phyloP scores from a whole-genome alignment of 1,140 invertebrate genomes.

The Palaemon carinicauda region DNA sequence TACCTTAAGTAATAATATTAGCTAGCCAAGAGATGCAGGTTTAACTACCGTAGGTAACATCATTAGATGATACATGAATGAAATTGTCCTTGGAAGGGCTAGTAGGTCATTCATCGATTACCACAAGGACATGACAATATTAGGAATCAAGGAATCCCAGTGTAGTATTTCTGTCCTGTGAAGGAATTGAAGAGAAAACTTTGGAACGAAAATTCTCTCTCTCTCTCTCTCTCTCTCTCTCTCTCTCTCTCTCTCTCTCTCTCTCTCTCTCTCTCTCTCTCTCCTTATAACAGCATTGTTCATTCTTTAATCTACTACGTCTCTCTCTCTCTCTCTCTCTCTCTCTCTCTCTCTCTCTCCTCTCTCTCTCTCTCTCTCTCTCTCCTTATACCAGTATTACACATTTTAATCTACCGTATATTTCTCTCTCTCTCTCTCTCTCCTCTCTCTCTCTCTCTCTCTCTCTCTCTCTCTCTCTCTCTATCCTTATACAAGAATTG shows the following conservation, averaged over 20 bases:
- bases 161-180: too few relatives aligned
- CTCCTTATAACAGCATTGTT: neutral
- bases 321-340: neutral
- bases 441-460: neutral
- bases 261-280: neutral
- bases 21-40: too few relatives aligned
- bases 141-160: too few relatives aligned
- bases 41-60: too few relatives aligned
- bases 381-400: neutral
- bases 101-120: too few relatives aligned
- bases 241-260: neutral
- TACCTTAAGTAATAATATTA: too few relatives aligned
- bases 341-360: neutral
- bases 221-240: neutral
- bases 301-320: too few relatives aligned
- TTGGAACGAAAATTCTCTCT: too few relatives aligned
- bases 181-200: too few relatives aligned
- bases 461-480: neutral
- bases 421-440: neutral
- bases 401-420: neutral
- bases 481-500: neutral
- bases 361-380: neutral
- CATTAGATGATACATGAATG: too few relatives aligned
- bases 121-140: too few relatives aligned
- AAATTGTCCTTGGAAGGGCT: too few relatives aligned